Conservation (phyloP, 2,113 vertebrate genomes). For the Ictalurus furcatus region DNA sequence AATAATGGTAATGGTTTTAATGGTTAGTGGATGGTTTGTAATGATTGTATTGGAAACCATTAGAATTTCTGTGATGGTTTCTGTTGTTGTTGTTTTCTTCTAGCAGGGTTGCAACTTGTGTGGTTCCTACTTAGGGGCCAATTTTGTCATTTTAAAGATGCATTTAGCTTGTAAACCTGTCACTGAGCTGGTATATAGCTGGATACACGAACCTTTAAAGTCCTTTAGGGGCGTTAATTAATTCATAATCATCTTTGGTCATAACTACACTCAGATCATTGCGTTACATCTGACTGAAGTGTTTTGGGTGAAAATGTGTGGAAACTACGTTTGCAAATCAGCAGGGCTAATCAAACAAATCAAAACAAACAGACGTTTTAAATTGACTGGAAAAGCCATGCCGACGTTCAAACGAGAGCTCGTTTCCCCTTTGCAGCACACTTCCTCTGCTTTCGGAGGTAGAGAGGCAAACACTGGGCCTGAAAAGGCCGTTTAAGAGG, state of each 20-base stretch:
- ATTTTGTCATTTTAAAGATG: not conserved
- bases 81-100: no score
- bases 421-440: slow-evolving; percentile 24
- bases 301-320: not conserved
- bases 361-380: slow-evolving; percentile 42
- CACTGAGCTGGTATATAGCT: not conserved
- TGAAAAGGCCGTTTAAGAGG: slow-evolving; percentile 29
- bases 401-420: slow-evolving; percentile 10
- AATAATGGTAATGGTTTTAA: no score
- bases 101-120: no score
- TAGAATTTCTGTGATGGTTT: no score
- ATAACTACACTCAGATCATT: not conserved
- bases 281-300: not conserved
- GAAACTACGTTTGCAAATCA: not conserved
- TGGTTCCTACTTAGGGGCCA: not conserved
- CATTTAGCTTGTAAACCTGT: not conserved
- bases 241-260: not conserved
- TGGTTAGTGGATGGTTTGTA: no score
- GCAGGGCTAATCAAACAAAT: slow-evolving; percentile 25
- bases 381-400: slow-evolving; percentile 45
- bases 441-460: slow-evolving; percentile 41
- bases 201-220: not conserved
- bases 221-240: not conserved
- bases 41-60: no score
- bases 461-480: slow-evolving; percentile 32